A percentile compares a stretch with the other conserved stretches of the same genome.
phyloP scores from a whole-genome alignment of 2,113 vertebrate genomes.

The Sylvicapra grimmia region DNA sequence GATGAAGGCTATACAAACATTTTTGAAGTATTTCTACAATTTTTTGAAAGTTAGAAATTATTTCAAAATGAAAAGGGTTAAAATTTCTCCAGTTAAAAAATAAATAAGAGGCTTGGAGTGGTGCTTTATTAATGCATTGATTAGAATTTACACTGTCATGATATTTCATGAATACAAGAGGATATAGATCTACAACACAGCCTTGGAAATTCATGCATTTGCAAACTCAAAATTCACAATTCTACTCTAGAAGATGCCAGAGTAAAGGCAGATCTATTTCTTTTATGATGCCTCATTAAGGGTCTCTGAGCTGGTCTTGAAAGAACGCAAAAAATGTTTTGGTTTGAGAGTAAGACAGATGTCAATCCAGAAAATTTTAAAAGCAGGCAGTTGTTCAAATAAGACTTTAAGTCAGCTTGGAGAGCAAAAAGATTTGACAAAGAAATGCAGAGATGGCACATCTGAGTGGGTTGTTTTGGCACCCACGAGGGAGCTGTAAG shows the following conservation, averaged over 20 bases:
- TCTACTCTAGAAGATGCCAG: background rate
- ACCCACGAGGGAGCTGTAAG: background rate
- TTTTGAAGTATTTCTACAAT: background rate
- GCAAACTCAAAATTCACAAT: conserved; percentile 1
- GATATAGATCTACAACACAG: background rate
- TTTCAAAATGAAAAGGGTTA: conserved; percentile 28
- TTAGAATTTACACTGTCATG: conserved; percentile 10
- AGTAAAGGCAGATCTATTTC: background rate
- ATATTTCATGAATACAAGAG: background rate
- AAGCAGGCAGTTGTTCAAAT: conserved; percentile 36
- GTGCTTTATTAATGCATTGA: background rate
- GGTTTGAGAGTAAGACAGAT: conserved; percentile 54
- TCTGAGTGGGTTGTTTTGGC: conserved; percentile 48
- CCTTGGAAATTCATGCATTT: background rate
- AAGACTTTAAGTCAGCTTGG: conserved; percentile 22
- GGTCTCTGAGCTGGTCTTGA: conserved; percentile 33
- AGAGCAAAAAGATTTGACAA: conserved; percentile 41
- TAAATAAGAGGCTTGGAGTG: background rate
- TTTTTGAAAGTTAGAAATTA: conserved; percentile 16
- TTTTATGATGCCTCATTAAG: conserved; percentile 46
- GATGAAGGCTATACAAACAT: background rate
- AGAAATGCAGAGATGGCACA: conserved; percentile 34
- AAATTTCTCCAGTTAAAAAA: background rate
- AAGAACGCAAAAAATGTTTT: conserved; percentile 53
- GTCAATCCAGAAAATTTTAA: conserved; percentile 58